Conservation (phyloP, 30 jellyfish, hydroid and myxozoan species). For the Aurelia sp. region DNA sequence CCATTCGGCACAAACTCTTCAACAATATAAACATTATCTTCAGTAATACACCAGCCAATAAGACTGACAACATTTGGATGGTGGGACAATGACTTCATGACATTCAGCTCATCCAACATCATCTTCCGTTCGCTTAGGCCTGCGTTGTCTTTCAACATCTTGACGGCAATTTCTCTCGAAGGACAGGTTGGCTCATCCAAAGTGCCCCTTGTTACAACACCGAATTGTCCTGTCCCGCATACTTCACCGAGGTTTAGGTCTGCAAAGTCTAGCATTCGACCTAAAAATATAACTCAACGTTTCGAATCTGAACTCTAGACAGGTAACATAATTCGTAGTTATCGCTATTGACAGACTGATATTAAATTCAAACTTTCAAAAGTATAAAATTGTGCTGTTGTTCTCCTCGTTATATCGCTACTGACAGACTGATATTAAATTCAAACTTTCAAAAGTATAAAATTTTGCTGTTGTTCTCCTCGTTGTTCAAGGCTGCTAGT, state of each 20-base stretch:
- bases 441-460: too few species aligned
- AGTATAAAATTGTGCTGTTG: too few species aligned
- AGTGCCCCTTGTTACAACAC: slow-evolving; percentile 55
- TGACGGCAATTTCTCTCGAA: slow-evolving; percentile 39
- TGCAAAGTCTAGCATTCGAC: slow-evolving; percentile 25
- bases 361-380: too few species aligned
- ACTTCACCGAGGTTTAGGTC: slow-evolving; percentile 55
- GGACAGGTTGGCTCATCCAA: slow-evolving; percentile 22
- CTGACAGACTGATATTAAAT: too few species aligned
- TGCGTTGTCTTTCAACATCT: slow-evolving; percentile 67
- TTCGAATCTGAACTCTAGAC: too few species aligned
- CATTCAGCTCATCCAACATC: slow-evolving; percentile 78
- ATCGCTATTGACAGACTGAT: too few species aligned
- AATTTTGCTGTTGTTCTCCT: too few species aligned
- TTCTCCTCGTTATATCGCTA: too few species aligned
- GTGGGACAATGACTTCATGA: slow-evolving; percentile 81
- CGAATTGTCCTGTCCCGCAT: slow-evolving; percentile 53
- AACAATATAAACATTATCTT: slow-evolving; percentile 86
- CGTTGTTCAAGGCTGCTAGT: too few species aligned
- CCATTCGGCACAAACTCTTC: slow-evolving; percentile 88
- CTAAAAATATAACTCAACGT: background rate
- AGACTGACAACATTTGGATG: slow-evolving; percentile 90
- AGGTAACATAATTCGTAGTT: too few species aligned
- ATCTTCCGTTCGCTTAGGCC: slow-evolving; percentile 68
- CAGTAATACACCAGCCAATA: slow-evolving; percentile 93